Base-by-base conservation (phyloP, 2,888 invertebrate species). In the Bellardia pandia region DNA sequence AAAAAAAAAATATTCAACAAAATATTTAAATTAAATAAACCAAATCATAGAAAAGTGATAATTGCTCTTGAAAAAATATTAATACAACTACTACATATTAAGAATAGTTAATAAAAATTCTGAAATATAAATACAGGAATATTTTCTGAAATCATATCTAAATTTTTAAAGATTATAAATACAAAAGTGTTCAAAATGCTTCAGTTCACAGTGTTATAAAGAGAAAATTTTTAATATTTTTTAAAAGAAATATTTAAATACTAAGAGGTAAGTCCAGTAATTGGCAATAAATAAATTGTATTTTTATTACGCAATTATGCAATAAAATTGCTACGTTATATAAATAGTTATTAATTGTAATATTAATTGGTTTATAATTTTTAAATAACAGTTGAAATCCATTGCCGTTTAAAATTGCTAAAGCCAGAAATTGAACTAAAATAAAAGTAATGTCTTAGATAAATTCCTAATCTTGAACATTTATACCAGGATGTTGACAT, bases 121-220 rank as follows among this genome's bases (percentile, higher is more conserved):
- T 23, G 23, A 23, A 23, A 56, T 42, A 16, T 45, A 14, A 14
- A 23, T 42, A 48, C 23, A 30, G n/a, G 6, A 7, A 68, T 16
- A 58, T 16, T 40, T 11, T 40, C 5, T 42, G 9, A 30, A 74
- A 51, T 62, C 1, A 16, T 37, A 42, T 40, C 1, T 37, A 13
- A 45, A 23, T 53, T 40, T 69, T 51, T 0, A 40, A 40, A 40
- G 51, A 58, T 53, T 53, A 23, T 33, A 71, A 79, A 62, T 6
- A 64, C 53, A 13, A 53, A 16, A 51, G 62, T 60, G 40, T 60
- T 3, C 11, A 80, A 80, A 64, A 74, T 81, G 80, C 37, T 81
- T 9, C 6, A 66, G 13, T 8, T 14, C 16, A 74, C 33, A 45
- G 64, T 80, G 66, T 66, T 45, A 33, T 56, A 80, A 72, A 80